Evolutionary conservation across 2,797 vertebrate species (phyloP), one percentile per base, ranked within the genome.

Genomic region (Agapornis canus): DNA sequence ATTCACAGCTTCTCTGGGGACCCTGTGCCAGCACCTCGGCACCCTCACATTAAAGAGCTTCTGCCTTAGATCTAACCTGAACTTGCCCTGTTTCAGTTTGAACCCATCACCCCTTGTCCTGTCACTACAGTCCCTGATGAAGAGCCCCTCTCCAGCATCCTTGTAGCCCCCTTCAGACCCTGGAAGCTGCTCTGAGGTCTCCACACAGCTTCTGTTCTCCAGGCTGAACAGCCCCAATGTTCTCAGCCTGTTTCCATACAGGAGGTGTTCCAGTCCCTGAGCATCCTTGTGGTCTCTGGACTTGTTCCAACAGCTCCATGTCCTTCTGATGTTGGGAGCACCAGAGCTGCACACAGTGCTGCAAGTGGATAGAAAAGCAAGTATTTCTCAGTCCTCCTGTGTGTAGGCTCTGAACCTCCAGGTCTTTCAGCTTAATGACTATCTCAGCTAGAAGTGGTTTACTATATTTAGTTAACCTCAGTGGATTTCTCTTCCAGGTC

Each of bases 241-340:
- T 22, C 52, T 54, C 52, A n/a, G 52, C 52, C 52, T 54, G 19
- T 21, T 5, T 54, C 1, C 2, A 3, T n/a, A 14, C 3, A 1
- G 20, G 52, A n/a, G 31, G 31, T 54, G 31, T 31, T 54, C 2
- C 52, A 56, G 52, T 8, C 52, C 52, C 52, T 56, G 52, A n/a
- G 1, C 6, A 10, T 56, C 31, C 52, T 56, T 2, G 0, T 56
- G 52, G 20, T 31, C 54, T 56, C 54, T 56, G 54, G 54, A 1
- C 54, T 32, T 56, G 21, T 13, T 23, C n/a, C 54, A 32, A 3
- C 54, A 56, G 54, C 54, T 56, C n/a, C n/a, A 10, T 56, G n/a
- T 10, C n/a, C 21, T 32, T 56, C 21, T 47, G 1, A 2, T 56
- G 54, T 7, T 32, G 54, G 23, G 54, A 21, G 21, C 13, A 32